Percentiles rank a stretch among this genome's conserved stretches.
Evolutionary conservation across 1,140 invertebrate species (phyloP).

Genomic region (Homalodisca vitripennis): DNA sequence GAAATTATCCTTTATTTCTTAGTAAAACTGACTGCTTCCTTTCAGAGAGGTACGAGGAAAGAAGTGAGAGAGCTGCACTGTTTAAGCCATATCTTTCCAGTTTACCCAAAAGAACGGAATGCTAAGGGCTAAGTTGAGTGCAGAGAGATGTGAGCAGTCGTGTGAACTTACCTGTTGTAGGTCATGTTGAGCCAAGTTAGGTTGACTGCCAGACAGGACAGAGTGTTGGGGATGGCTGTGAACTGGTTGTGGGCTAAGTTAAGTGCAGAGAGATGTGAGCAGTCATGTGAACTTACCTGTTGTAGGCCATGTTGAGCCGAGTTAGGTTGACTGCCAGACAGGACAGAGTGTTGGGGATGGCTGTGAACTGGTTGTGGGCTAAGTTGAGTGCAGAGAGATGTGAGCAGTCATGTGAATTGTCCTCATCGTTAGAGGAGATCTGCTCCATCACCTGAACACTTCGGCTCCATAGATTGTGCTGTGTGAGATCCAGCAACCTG

Average conservation of each 20-base stretch:
- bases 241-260: conserved; percentile 90
- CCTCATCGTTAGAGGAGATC: conserved; percentile 50
- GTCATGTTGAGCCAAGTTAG: conserved; percentile 87
- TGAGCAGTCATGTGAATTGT: conserved; percentile 48
- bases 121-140: conserved; percentile 89
- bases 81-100: too few species aligned
- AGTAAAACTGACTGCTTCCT: too few species aligned
- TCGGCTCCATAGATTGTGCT: conserved; percentile 71
- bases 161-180: conserved; percentile 76
- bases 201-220: conserved; percentile 85
- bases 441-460: conserved; percentile 69
- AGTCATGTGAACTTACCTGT: conserved; percentile 64
- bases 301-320: conserved; percentile 88
- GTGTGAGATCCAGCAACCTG: conserved; percentile 47
- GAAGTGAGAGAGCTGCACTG: too few species aligned
- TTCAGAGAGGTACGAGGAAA: too few species aligned
- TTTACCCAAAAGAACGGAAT: too few species aligned
- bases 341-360: conserved; percentile 81
- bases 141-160: conserved; percentile 59
- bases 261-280: conserved; percentile 81
- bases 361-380: conserved; percentile 86
- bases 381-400: conserved; percentile 77
- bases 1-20: too few species aligned
- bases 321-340: conserved; percentile 85
- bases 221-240: conserved; percentile 74